Base-by-base conservation (phyloP, 2,888 invertebrate species). In the Amphipyra tragopoginis region DNA sequence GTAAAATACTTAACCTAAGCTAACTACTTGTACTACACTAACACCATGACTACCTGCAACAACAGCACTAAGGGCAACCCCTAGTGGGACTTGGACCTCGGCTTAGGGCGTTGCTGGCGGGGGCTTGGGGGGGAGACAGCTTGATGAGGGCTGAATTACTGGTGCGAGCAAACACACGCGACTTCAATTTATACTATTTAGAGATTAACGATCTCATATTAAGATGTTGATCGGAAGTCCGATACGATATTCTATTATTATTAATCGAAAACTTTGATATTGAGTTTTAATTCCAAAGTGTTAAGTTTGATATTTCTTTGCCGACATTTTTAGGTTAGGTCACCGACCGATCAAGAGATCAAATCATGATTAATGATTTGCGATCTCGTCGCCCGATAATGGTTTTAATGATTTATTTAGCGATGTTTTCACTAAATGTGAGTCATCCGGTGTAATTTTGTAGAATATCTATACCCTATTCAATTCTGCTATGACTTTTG, bases 281-380 rank as follows among this genome's bases (percentile, higher is more conserved):
- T 50, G 14, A 53, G 1, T 44, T 53, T 10, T 57, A 39, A 39
- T 6, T 6, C 8, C 1, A 5, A n/a, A 0, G 0, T 0, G 5
- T 36, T 58, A 49, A 39, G 58, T 34, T n/a, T n/a, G 4, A 7
- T 50, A 51, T 50, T 72, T 10, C 13, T 5, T 15, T 59, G 49
- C 4, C 15, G 14, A 43, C 13, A 7, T 51, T 68, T 59, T 44
- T 56, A 64, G 57, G 68, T 72, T 47, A 54, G 73, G 52, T 72
- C 68, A 38, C 49, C n/a, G 68, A 68, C 72, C 72, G 58, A 52
- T 56, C 33, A 45, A 13, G 36, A 42, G 55, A 43, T 53, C 14
- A 47, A 33, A 34, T 39, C 21, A 47, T 60, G 56, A 72, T 48
- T 45, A 62, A 72, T 62, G 57, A 55, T 72, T 58, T 33, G 38